Percentiles rank a stretch among this genome's conserved stretches.
These are phyloP conservation scores for Microcebus griseorufus DNA, from an alignment of 2,113 vertebrate species.

Conservation along the genomic window DNA sequence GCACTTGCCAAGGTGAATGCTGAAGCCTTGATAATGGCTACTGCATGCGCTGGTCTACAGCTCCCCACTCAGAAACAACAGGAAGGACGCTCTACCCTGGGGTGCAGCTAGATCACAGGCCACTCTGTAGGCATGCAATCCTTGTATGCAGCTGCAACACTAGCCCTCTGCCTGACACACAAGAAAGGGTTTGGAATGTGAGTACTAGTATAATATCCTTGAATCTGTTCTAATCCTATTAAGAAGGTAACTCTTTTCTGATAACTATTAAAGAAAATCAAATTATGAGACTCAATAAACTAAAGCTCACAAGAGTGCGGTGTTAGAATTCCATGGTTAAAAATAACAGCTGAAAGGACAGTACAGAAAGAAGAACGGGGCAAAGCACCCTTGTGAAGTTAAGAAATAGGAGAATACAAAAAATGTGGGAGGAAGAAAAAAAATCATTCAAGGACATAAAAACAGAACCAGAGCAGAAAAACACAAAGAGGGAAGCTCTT, in stretches of 20 bases:
- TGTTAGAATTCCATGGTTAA: not conserved
- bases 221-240: not conserved
- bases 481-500: not conserved
- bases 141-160: not conserved
- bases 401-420: not conserved
- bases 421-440: not conserved
- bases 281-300: not conserved
- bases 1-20: not conserved
- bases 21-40: not conserved
- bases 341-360: not conserved
- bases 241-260: not conserved
- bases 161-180: too few relatives aligned
- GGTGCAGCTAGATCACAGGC: not conserved
- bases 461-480: not conserved
- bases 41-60: not conserved
- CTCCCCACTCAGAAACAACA: not conserved
- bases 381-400: not conserved
- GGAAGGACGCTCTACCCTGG: not conserved
- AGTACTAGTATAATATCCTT: not conserved
- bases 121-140: not conserved
- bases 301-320: not conserved
- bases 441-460: not conserved
- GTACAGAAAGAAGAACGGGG: not conserved
- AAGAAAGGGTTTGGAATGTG: not conserved
- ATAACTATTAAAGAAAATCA: not conserved